Evolutionary conservation across 2,113 vertebrate species (phyloP), one percentile per base, ranked within the genome.

Genomic region (Notothenia coriiceps): DNA sequence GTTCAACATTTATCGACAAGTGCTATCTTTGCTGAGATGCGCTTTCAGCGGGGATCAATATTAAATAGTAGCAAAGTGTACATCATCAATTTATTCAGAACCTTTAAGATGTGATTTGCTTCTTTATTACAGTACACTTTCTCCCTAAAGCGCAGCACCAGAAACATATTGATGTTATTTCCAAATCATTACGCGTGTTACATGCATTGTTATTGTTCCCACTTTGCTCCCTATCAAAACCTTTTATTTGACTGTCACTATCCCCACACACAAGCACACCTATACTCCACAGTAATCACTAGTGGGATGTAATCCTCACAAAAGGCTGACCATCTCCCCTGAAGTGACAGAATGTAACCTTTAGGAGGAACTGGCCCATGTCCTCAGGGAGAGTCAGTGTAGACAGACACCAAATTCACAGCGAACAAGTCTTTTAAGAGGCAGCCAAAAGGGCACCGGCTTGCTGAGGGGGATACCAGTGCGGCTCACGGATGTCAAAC

Each of bases 291-390:
- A 74, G 50, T 66, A 54, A 66, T 83, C 46, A 71, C 55, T 17
- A 59, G 22, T 80, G 78, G 64, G 87, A 60, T n/a, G 73, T 85
- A 47, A 81, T 88, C 75, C 29, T 61, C 33, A 54, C 46, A 35
- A 88, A 81, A 72, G 80, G 77, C 84, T 86, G 80, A 90, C 86
- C 69, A 60, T 69, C 74, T 85, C 71, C 77, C 69, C 78, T 68
- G 55, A 72, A 90, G 82, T 92, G 87, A 88, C 86, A 89, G 77
- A 88, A 80, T 70, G 52, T 84, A 89, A 92, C 92, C 88, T 93
- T 93, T 91, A 84, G 77, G 73, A 85, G 67, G 72, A 85, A 77
- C 61, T 78, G 87, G 86, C 87, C 89, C 88, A 69, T 87, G 88
- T 87, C 91, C 82, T 76, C 79, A 18, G 88, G 89, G 90, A 80